phyloP scores from a whole-genome alignment of 53 echinoderm and acorn worm genomes.

The Stichopus horrens region DNA sequence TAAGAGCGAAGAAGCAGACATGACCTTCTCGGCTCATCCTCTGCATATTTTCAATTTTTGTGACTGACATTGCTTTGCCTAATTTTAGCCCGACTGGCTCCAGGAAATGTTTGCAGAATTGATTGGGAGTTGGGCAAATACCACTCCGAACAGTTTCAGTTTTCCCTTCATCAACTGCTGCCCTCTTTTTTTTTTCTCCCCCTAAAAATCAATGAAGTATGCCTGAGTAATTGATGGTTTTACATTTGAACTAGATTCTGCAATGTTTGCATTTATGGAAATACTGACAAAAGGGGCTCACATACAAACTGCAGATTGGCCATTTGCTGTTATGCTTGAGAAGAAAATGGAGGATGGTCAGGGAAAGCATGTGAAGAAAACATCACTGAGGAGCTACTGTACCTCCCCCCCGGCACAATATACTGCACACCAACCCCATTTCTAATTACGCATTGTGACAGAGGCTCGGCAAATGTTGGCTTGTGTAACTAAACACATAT shows the following conservation, averaged over 20 bases:
- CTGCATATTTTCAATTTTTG: not conserved
- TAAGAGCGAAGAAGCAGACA: not conserved
- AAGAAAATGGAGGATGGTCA: too few species aligned
- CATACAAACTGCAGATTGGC: too few species aligned
- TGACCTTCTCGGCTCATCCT: not conserved
- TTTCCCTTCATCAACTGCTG: not conserved
- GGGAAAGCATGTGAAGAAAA: too few species aligned
- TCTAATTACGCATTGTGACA: too few species aligned
- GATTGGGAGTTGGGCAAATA: not conserved
- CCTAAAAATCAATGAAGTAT: not conserved
- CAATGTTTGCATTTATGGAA: not conserved
- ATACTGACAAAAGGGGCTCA: too few species aligned
- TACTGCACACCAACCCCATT: too few species aligned
- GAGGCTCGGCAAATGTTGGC: too few species aligned
- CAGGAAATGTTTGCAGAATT: slow-evolving; percentile 3
- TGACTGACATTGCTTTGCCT: not conserved
- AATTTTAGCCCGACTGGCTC: not conserved
- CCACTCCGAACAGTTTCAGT: not conserved
- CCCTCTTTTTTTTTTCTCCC: not conserved
- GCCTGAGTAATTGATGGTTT: not conserved
- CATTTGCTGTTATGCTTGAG: too few species aligned
- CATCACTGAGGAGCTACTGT: too few species aligned
- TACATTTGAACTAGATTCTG: not conserved
- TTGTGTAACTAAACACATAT: too few species aligned
- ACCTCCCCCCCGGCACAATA: too few species aligned